Percentiles rank a stretch among this genome's conserved stretches.
Conservation (phyloP, 2,113 vertebrate genomes). For the Apistogramma diplotaenia region DNA sequence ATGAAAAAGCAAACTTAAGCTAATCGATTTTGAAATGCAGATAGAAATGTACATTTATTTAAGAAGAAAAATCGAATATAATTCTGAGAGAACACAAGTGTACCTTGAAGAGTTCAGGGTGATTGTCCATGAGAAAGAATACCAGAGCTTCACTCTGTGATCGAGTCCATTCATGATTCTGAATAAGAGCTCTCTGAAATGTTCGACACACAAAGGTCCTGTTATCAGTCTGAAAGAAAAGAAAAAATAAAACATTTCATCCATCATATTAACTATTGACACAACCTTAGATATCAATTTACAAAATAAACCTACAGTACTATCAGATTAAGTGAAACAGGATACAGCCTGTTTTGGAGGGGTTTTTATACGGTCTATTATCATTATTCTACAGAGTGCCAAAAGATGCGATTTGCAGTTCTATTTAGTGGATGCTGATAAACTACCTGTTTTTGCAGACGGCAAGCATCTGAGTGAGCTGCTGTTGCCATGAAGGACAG, state of each 20-base stretch:
- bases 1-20: not conserved
- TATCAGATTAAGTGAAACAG: not conserved
- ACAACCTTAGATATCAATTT: not conserved
- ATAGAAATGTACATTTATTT: not conserved
- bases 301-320: not conserved
- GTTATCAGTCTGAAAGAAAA: conserved; percentile 77
- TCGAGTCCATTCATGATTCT: conserved; percentile 75
- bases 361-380: not conserved
- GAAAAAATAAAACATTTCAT: not conserved
- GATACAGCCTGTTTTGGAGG: not conserved
- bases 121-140: conserved; percentile 81
- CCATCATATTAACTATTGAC: not conserved
- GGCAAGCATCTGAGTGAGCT: conserved; percentile 69
- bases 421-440: not conserved
- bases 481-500: conserved; percentile 78
- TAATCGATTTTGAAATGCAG: not conserved
- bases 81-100: not conserved
- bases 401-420: not conserved
- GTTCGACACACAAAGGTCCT: conserved; percentile 75
- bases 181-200: conserved; percentile 81
- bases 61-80: not conserved
- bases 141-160: conserved; percentile 75
- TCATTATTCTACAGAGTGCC: not conserved
- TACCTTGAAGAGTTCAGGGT: conserved; percentile 82
- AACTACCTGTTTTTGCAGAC: conserved; percentile 81